Evolutionary conservation across 1,140 invertebrate species (phyloP), one percentile per base, ranked within the genome.

Genomic region (Agraylea sexmaculata): DNA sequence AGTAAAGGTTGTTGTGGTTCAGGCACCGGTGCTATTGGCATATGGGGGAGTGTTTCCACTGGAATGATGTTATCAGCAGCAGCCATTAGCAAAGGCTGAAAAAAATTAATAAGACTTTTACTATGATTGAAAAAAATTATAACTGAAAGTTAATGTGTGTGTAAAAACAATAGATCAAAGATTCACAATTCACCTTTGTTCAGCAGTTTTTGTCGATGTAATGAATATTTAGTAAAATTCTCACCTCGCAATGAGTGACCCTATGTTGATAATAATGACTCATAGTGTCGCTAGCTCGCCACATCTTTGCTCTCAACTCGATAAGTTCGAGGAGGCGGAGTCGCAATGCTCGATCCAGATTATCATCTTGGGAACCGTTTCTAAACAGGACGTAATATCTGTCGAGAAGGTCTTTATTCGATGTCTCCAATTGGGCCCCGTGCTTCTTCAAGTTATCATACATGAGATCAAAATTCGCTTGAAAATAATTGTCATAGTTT

Each of bases 241-340:
- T 55, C 62, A 83, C 80, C 68, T 83, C 79, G 50, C 77, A 64
- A 63, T 77, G 75, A 48, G 71, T 75, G 48, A 80, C 70, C 64
- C 85, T 85, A 53, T 82, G 76, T 52, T 77, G 77, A 56, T 88
- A 89, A 63, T 87, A 90, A 46, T 77, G 75, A 61, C 75, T 79
- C 64, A 85, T 77, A 43, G 80, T 77, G 60, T 87, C 83, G 46
- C 74, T 77, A 38, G 75, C 74, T 53, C 79, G 76, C 87, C 87
- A 92, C 52, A 82, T 75, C 59, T 83, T 83, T 34, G 86, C 86
- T 59, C 87, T 69, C 46, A 90, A 68, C 68, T 92, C 87, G 47
- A 92, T 87, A 25, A 90, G 66, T 69, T 90, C 85, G 53, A 92
- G 71, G 46, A 92, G 70, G 63, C 86, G 78, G 56, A 87, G 71